phyloP scores from a whole-genome alignment of 2,888 invertebrate genomes.

The Euzophera pinguis region DNA sequence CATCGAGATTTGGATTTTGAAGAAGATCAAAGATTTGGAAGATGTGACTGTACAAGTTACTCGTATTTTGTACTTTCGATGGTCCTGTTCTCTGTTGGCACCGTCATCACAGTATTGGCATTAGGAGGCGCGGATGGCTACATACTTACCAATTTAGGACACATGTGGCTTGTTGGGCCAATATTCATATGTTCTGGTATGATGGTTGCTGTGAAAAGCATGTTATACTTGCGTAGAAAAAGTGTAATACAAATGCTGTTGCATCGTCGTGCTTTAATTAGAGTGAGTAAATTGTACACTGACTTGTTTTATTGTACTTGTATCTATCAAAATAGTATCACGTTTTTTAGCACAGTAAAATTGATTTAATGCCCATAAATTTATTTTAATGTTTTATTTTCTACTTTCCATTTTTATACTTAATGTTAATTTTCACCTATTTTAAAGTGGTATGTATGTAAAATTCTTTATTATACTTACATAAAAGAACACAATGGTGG shows the following conservation, averaged over 20 bases:
- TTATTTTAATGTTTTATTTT: too few relatives aligned
- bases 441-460: too few relatives aligned
- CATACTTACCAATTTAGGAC: constrained; percentile 81
- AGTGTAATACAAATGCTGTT: constrained; percentile 83
- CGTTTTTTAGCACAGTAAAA: too few relatives aligned
- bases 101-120: constrained; percentile 82
- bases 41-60: constrained; percentile 84
- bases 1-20: constrained; percentile 80
- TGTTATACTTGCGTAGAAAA: constrained; percentile 82
- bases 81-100: constrained; percentile 82
- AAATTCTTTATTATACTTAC: too few relatives aligned
- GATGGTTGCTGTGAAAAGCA: constrained; percentile 84
- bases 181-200: constrained; percentile 84
- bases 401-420: too few relatives aligned
- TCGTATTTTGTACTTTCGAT: constrained; percentile 82
- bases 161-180: constrained; percentile 85
- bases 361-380: too few relatives aligned
- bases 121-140: constrained; percentile 81
- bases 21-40: constrained; percentile 80
- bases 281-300: constrained; percentile 59
- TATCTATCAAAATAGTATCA: too few relatives aligned
- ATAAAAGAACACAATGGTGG: too few relatives aligned
- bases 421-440: too few relatives aligned
- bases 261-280: constrained; percentile 81
- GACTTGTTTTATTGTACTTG: neutral